Base-by-base conservation (phyloP, 2,797 vertebrate genomes). In the Apodemus agrarius region DNA sequence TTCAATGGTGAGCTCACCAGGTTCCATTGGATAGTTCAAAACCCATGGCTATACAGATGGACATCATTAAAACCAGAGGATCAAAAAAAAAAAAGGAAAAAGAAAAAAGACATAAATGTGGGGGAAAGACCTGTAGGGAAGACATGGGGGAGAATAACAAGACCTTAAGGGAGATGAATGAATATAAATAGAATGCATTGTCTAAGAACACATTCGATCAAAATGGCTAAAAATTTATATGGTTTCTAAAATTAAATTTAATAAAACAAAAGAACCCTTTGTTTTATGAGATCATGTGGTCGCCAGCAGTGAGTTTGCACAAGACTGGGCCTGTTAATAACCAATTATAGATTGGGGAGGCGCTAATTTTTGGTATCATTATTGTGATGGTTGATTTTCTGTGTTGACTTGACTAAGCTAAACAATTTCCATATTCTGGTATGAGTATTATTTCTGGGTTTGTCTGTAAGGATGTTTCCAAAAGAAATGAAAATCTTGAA, bases 401-500 rank as follows among this genome's bases (percentile, higher is more conserved):
- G 19, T 43, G 37, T 8, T 49, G 75, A 57, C 43, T 57, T 46
- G 46, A 57, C 31, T 69, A 40, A 31, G 37, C 22, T 69, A 78
- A 59, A 14, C 17, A 37, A 76, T 57, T 49, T 24, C 6, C 29
- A 92, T 31, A 37, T 29, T 82, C 57, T 75, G 46, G 17, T 37
- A 81, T 65, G 59, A 81, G 65, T 16, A 76, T 63, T 85, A 31
- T 82, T 95, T 88, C 29, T 82, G 17, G 46, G 8, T 75, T 9
- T 67, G 46, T 75, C 31, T 76, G 5, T 59, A 46, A 61, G 61
- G 8, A 13, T 59, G 6, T 67, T 88, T 75, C 22, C 54, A 19
- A 54, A 59, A 37, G 34, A 85, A 63, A 67, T 95, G n/a, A 92
- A 63, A 65, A 82, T 31, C 46, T 84, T 82, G 76, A 82, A 81